Evolutionary conservation across 2,888 invertebrate species (phyloP), one percentile per base, ranked within the genome.

Genomic region (Quadriops clusia): DNA sequence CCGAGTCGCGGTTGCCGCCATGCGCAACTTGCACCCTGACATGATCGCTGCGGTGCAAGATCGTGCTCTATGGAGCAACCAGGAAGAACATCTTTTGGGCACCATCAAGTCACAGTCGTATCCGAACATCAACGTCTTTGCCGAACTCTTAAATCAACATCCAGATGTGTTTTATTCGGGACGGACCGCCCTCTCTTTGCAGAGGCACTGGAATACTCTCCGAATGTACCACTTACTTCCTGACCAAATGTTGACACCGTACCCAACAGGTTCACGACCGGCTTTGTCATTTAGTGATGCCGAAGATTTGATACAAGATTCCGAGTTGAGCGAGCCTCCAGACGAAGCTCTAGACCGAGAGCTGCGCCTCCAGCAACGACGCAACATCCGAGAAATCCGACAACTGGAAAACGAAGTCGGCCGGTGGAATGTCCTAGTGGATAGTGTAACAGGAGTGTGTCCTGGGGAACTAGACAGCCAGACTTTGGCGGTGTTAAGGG

Each of bases 1-100:
- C 3, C 70, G 91, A 39, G 78, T 93, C 20, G 90, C 93, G 3
- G 78, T 91, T 2, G 79, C 85, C 24, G 91, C 93, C 0, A 93
- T 95, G 81, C 72, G 86, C 20, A 91, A 91, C 63, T 66, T 95
- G 28, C 93, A 91, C 60, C 90, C 91, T 0, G 91, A 94, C 54
- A 67, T 89, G 36, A 78, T 91, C 12, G 78, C 83, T 5, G 74
- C 79, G 24, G 80, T 94, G 2, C 86, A 94, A 55, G 78, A 86
- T 35, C 80, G 83, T 53, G 89, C 93, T 0, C 61, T 94, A 17
- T 95, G 84, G 64, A 90, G 90, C 44, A 77, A 76, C 44, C 77
- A 77, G 25, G 97, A 97, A 57, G 94, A 97, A 54, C 78, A 84
- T 36, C 56, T 93, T 10, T 66, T 97, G 10, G 78, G 80, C 28